Evolutionary conservation across 92 coral and sea anemone genomes (phyloP).

Genomic region (Epizoanthus illoricatus): DNA sequence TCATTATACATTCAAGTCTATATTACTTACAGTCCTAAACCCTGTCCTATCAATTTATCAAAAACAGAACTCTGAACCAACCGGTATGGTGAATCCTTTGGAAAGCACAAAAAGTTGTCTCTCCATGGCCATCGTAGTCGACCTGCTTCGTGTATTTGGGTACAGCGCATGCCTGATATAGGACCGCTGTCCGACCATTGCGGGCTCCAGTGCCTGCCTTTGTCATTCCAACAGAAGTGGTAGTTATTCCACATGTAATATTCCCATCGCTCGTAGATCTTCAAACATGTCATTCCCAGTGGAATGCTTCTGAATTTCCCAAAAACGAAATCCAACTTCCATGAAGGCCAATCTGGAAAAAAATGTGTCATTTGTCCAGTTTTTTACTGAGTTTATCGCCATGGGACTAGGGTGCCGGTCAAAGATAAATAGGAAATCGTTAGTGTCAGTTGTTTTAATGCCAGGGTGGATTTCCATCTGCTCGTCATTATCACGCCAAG

Average conservation of each 20-base stretch:
- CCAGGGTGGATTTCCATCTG: too few species aligned
- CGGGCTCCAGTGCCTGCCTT: slow-evolving; percentile 25
- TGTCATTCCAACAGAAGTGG: slow-evolving; percentile 29
- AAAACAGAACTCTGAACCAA: background rate
- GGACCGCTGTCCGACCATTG: slow-evolving; percentile 40
- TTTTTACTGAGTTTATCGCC: background rate
- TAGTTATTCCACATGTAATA: slow-evolving; percentile 1
- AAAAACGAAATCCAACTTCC: slow-evolving; percentile 25
- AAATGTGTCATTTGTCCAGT: background rate
- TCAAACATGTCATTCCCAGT: slow-evolving; percentile 19
- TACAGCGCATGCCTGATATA: slow-evolving; percentile 34
- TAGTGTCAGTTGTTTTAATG: too few species aligned
- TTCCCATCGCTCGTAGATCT: slow-evolving; percentile 22
- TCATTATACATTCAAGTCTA: too few species aligned
- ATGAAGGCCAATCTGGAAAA: slow-evolving; percentile 23
- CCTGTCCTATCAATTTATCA: too few species aligned
- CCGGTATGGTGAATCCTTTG: slow-evolving; percentile 26
- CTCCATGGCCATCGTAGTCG: slow-evolving; percentile 20
- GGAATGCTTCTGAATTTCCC: slow-evolving; percentile 12
- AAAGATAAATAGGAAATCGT: too few species aligned
- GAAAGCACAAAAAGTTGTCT: slow-evolving; percentile 40
- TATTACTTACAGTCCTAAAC: too few species aligned
- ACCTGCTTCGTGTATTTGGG: slow-evolving; percentile 27
- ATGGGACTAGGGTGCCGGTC: background rate
- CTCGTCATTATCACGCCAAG: too few species aligned